phyloP scores from a whole-genome alignment of 2,888 invertebrate genomes.

The Coenonympha glycerion region DNA sequence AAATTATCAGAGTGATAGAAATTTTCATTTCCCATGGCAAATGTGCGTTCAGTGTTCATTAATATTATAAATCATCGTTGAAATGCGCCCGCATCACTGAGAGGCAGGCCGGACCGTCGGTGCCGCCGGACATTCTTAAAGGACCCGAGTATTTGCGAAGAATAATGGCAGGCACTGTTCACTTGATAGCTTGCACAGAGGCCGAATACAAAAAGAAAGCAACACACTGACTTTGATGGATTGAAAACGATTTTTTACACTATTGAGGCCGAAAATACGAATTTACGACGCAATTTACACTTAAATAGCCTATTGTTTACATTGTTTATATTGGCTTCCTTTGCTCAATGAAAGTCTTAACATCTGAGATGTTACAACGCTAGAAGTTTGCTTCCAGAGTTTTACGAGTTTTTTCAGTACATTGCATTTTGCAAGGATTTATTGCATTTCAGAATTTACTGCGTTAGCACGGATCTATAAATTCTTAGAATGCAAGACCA shows the following conservation, averaged over 20 bases:
- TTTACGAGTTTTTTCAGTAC: too few relatives aligned
- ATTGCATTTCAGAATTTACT: too few relatives aligned
- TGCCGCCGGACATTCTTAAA: constrained; percentile 29
- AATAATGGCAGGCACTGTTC: constrained; percentile 24
- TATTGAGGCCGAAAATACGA: background rate
- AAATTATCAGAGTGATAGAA: background rate
- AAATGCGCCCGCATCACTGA: constrained; percentile 27
- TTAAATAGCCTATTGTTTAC: background rate
- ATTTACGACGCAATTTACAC: background rate
- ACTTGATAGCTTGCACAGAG: constrained; percentile 16
- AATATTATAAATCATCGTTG: constrained; percentile 12
- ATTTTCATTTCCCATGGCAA: background rate
- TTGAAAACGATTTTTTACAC: constrained; percentile 17
- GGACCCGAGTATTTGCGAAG: constrained; percentile 20
- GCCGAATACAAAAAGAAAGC: constrained; percentile 22
- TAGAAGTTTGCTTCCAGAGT: too few relatives aligned
- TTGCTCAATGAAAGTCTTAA: too few relatives aligned
- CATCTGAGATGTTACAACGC: too few relatives aligned
- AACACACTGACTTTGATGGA: constrained; percentile 24
- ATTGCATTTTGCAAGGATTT: too few relatives aligned
- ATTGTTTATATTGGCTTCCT: too few relatives aligned
- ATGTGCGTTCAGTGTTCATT: background rate
- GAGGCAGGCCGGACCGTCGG: constrained; percentile 21
- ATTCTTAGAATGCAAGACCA: background rate
- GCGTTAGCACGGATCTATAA: too few relatives aligned